These are phyloP conservation scores for Zaprionus tsacasi DNA, from an alignment of 1,140 invertebrate genomes.

Conservation along the genomic window DNA sequence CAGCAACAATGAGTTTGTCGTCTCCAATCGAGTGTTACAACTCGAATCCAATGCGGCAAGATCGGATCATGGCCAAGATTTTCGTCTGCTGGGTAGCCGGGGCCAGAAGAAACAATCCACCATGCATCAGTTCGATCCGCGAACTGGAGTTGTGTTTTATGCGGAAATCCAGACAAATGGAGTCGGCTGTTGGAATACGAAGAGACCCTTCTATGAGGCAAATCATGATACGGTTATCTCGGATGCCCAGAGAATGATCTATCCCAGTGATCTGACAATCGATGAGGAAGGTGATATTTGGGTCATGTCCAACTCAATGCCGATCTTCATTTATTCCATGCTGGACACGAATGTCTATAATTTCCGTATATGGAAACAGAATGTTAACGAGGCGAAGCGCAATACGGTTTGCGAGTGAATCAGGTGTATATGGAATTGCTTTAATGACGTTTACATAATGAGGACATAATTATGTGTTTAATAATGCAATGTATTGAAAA, in stretches of 20 bases:
- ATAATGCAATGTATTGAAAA: conserved; percentile 50
- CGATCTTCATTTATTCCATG: conserved; percentile 86
- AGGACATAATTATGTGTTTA: conserved; percentile 35
- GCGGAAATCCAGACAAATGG: conserved; percentile 88
- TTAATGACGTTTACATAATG: conserved; percentile 70
- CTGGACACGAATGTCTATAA: conserved; percentile 86
- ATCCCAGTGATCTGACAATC: conserved; percentile 86
- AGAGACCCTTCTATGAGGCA: conserved; percentile 84
- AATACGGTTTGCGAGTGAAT: conserved; percentile 73
- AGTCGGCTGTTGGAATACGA: conserved; percentile 89
- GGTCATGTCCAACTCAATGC: conserved; percentile 87
- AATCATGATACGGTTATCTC: conserved; percentile 86
- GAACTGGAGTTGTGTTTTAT: conserved; percentile 87
- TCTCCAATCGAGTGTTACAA: conserved; percentile 88
- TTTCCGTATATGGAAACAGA: conserved; percentile 85
- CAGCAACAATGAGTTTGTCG: conserved; percentile 87
- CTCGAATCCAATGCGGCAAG: conserved; percentile 86
- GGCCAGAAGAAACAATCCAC: conserved; percentile 87
- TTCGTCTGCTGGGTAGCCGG: conserved; percentile 86
- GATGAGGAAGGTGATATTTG: conserved; percentile 86
- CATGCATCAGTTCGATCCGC: conserved; percentile 86
- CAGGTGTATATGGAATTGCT: conserved; percentile 59
- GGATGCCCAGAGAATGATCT: conserved; percentile 87
- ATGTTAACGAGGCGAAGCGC: conserved; percentile 52
- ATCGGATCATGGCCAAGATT: conserved; percentile 86